Percentiles rank a stretch among this genome's conserved stretches.
phyloP scores from a whole-genome alignment of 2,113 vertebrate genomes.

The Beaufortia kweichowensis region DNA sequence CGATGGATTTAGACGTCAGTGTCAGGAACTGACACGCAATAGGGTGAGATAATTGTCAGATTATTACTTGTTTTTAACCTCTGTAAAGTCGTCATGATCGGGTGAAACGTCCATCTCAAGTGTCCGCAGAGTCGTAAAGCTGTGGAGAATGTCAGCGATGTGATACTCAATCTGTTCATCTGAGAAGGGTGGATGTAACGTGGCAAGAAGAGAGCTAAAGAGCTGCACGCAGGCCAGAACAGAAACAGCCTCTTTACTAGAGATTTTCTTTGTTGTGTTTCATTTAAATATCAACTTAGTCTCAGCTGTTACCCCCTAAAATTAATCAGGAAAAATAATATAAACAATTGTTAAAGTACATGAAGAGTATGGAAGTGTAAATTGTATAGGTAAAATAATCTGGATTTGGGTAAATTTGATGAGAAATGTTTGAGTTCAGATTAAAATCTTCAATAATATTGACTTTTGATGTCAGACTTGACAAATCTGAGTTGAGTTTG shows the following conservation, averaged over 20 bases:
- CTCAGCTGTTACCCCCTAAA: no score
- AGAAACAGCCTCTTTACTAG: slow-evolving; percentile 63
- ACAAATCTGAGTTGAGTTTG: no score
- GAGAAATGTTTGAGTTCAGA: no score
- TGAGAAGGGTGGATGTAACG: background rate
- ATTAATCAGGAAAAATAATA: no score
- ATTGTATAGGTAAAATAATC: no score
- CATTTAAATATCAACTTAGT: no score
- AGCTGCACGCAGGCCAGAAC: slow-evolving; percentile 57
- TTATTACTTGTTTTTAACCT: slow-evolving; percentile 25
- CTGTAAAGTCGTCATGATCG: background rate
- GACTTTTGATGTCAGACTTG: no score
- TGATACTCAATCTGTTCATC: slow-evolving; percentile 24
- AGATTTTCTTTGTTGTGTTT: no score
- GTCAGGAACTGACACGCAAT: slow-evolving; percentile 25
- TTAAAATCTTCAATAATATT: no score
- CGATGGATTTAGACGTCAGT: slow-evolving; percentile 38
- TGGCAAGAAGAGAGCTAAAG: slow-evolving; percentile 46
- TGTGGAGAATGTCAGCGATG: slow-evolving; percentile 34
- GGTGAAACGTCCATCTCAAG: slow-evolving; percentile 32
- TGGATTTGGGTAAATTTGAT: no score
- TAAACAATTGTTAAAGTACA: no score
- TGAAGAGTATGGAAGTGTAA: no score
- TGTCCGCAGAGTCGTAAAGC: slow-evolving; percentile 37
- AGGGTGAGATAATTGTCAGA: slow-evolving; percentile 42